These are phyloP conservation scores for Rhyacichthys aspro DNA, from an alignment of 2,797 vertebrate species.

Conservation along the genomic window DNA sequence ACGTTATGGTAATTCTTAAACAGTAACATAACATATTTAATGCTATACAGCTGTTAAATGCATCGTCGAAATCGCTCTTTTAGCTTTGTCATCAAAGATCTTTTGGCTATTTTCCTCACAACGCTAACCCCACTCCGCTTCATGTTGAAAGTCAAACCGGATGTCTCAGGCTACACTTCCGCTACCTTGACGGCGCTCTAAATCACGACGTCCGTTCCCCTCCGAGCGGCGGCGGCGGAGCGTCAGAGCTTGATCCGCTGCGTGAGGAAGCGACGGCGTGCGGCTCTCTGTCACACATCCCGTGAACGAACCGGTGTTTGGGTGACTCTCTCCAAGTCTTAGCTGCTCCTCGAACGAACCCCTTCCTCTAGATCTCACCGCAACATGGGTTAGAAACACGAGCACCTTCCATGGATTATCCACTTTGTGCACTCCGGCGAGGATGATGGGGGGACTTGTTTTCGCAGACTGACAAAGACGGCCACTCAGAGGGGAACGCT, in stretches of 20 bases:
- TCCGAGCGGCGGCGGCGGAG: constrained; percentile 61
- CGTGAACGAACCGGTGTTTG: constrained; percentile 32
- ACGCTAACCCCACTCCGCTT: not conserved
- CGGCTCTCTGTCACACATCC: constrained; percentile 55
- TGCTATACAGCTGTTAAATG: too few relatives aligned
- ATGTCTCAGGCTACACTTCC: accelerated
- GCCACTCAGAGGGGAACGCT: constrained; percentile 56
- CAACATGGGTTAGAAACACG: constrained; percentile 79
- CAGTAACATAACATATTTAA: too few relatives aligned
- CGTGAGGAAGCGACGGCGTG: constrained; percentile 55
- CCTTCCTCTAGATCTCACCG: constrained; percentile 15
- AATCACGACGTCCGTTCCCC: constrained; percentile 56
- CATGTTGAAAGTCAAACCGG: constrained; percentile 42
- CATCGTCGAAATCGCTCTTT: too few relatives aligned
- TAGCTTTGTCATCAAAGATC: too few relatives aligned
- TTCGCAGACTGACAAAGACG: constrained; percentile 78
- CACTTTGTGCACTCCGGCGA: constrained; percentile 73
- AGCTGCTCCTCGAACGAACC: constrained; percentile 20
- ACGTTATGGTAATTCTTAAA: too few relatives aligned
- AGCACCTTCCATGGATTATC: constrained; percentile 64
- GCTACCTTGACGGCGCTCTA: constrained; percentile 2
- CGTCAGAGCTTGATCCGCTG: constrained; percentile 61
- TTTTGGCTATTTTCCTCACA: not conserved
- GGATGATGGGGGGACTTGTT: constrained; percentile 77
- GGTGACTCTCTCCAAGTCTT: constrained; percentile 25